These are phyloP conservation scores for Otus sunia DNA, from an alignment of 2,113 vertebrate genomes.

Conservation along the genomic window DNA sequence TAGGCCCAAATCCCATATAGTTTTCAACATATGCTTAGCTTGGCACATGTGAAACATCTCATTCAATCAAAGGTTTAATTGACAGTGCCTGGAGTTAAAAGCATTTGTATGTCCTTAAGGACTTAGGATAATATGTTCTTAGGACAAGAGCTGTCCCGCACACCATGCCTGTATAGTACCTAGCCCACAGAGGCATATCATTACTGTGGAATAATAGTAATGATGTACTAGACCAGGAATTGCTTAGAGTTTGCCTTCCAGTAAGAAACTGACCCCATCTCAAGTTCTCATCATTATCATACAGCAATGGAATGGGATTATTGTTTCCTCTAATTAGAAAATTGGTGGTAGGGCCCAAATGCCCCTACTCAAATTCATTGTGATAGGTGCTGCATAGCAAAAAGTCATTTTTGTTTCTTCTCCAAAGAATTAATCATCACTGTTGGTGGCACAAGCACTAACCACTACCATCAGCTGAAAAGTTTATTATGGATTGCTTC, in stretches of 20 bases:
- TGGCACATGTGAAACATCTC: not conserved
- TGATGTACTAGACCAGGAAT: not conserved
- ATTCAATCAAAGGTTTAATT: not conserved
- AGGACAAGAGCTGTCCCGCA: not conserved
- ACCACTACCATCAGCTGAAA: constrained; percentile 81
- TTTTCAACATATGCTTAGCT: not conserved
- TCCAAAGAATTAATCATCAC: constrained; percentile 43
- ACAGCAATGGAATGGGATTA: constrained; percentile 56
- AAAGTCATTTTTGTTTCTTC: constrained; percentile 9
- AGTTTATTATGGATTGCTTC: constrained; percentile 84
- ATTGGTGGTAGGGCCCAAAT: not conserved
- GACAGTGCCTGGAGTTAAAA: not conserved
- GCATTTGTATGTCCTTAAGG: not conserved
- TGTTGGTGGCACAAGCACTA: constrained; percentile 75
- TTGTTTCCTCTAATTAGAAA: constrained; percentile 46
- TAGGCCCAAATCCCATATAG: not conserved
- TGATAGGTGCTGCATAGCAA: constrained; percentile 41
- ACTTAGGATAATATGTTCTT: accelerated
- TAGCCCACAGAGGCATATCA: not conserved
- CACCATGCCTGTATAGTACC: not conserved
- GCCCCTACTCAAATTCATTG: not conserved
- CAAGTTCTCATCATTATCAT: constrained; percentile 52
- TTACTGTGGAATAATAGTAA: not conserved
- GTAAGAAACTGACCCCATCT: constrained; percentile 41
- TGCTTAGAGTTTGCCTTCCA: constrained; percentile 11